Evolutionary conservation across 2,113 vertebrate species (phyloP).

Genomic region (Leptodactylus fuscus): DNA sequence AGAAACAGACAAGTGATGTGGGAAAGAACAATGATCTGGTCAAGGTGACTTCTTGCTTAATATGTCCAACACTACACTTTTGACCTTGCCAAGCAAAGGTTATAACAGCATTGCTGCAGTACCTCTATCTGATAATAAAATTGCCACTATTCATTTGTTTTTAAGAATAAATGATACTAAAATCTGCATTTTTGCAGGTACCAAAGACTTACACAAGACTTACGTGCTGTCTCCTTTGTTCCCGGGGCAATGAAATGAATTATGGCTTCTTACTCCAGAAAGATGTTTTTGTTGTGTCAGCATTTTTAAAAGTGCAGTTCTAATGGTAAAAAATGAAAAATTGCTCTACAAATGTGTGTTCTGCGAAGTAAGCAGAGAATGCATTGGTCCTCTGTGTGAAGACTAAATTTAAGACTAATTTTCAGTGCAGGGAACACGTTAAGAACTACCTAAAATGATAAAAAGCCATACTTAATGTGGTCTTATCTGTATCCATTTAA

Average conservation of each 20-base stretch:
- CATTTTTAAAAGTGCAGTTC: constrained; percentile 22
- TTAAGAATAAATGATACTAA: not conserved
- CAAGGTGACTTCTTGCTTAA: not conserved
- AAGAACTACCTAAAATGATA: not conserved
- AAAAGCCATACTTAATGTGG: not conserved
- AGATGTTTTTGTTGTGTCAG: constrained; percentile 30
- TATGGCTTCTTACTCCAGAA: constrained; percentile 10
- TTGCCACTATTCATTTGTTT: not conserved
- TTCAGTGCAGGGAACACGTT: not conserved
- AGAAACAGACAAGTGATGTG: not conserved
- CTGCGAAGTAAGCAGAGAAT: not conserved
- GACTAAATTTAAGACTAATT: not conserved
- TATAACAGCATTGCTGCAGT: too few relatives aligned
- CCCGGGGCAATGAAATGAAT: constrained; percentile 4
- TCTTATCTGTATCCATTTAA: not conserved
- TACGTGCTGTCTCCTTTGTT: not conserved
- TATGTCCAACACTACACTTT: too few relatives aligned
- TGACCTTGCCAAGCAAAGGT: too few relatives aligned
- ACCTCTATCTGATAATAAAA: not conserved
- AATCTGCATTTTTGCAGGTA: not conserved
- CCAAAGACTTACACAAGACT: not conserved
- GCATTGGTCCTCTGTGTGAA: not conserved
- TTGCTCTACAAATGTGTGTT: not conserved
- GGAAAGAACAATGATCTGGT: not conserved
- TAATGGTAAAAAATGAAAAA: constrained; percentile 27